Conservation (phyloP, 2,113 vertebrate species). For the Pelmatolapia mariae region DNA sequence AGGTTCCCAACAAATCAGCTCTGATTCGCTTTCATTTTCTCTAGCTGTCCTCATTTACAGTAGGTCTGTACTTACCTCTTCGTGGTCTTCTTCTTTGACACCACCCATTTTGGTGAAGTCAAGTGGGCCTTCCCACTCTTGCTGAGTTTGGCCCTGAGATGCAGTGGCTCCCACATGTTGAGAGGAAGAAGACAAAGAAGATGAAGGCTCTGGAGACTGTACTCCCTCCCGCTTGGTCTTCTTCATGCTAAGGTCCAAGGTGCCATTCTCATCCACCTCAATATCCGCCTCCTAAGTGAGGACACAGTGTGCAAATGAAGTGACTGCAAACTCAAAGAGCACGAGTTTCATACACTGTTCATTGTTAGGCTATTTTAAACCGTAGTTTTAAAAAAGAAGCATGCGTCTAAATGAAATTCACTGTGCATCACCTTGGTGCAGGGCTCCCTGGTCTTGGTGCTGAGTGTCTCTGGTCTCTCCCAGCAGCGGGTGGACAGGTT, state of each 20-base stretch:
- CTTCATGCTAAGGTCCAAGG: conserved; percentile 96
- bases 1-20: background rate
- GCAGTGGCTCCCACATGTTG: conserved; percentile 77
- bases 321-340: background rate
- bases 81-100: conserved; percentile 86
- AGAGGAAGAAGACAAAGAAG: conserved; percentile 70
- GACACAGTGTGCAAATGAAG: background rate
- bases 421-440: conserved; percentile 76
- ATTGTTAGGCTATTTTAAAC: background rate
- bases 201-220: conserved; percentile 80
- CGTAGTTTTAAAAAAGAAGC: background rate
- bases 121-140: conserved; percentile 91
- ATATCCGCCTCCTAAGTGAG: conserved; percentile 81
- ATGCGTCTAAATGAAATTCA: background rate
- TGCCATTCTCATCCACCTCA: conserved; percentile 96
- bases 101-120: conserved; percentile 92
- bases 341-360: background rate
- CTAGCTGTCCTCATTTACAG: background rate
- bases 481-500: conserved; percentile 98
- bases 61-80: conserved; percentile 76
- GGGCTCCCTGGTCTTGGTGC: conserved; percentile 81
- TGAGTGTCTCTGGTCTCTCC: conserved; percentile 95
- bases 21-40: background rate
- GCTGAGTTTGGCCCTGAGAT: conserved; percentile 82
- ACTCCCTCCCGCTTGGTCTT: conserved; percentile 83